phyloP scores from a whole-genome alignment of 1,140 invertebrate genomes.

The Zophobas atratus region DNA sequence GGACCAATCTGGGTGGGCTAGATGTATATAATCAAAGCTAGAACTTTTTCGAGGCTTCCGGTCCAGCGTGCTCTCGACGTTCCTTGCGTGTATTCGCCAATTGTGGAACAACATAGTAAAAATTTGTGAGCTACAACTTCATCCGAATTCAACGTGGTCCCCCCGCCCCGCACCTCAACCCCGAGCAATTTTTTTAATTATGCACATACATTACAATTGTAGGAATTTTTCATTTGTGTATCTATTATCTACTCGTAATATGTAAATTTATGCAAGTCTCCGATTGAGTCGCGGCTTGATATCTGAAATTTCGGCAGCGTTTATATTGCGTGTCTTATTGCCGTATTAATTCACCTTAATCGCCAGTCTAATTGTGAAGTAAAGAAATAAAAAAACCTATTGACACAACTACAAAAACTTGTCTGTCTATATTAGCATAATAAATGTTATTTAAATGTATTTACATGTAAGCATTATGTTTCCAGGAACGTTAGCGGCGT shows the following conservation, averaged over 20 bases:
- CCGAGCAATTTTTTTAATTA: constrained; percentile 25
- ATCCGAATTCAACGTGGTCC: neutral
- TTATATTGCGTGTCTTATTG: constrained; percentile 37
- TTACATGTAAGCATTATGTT: constrained; percentile 51
- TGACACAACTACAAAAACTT: constrained; percentile 42
- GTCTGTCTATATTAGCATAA: constrained; percentile 34
- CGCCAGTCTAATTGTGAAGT: constrained; percentile 15
- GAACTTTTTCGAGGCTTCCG: too few relatives aligned
- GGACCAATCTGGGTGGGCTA: too few relatives aligned
- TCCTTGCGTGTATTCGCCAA: too few relatives aligned
- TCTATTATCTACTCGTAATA: constrained; percentile 7
- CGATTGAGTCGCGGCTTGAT: constrained; percentile 16
- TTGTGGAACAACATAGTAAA: too few relatives aligned
- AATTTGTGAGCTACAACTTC: too few relatives aligned
- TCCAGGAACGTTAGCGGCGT: constrained; percentile 75
- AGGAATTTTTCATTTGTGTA: constrained; percentile 36
- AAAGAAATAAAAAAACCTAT: constrained; percentile 40
- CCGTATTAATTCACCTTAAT: constrained; percentile 40
- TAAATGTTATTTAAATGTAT: constrained; percentile 33
- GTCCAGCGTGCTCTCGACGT: too few relatives aligned
- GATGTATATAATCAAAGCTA: too few relatives aligned
- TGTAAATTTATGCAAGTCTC: constrained; percentile 37
- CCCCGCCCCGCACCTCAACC: neutral
- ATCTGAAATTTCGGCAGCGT: constrained; percentile 29
- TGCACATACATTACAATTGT: constrained; percentile 33